These are phyloP conservation scores for Andrena dorsata DNA, from an alignment of 2,888 invertebrate species.

Conservation along the genomic window DNA sequence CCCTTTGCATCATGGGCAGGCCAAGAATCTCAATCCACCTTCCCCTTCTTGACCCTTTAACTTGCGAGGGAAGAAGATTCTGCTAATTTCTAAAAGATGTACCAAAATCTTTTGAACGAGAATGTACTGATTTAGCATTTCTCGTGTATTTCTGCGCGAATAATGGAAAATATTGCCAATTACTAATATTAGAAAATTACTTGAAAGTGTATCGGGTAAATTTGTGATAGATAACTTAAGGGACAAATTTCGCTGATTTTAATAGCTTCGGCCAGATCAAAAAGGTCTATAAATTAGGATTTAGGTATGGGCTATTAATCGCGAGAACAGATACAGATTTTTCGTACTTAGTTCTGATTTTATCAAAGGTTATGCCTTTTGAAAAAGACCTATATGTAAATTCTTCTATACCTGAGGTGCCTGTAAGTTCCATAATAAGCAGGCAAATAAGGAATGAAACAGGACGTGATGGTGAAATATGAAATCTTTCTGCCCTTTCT, in stretches of 20 bases:
- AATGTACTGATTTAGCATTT: too few relatives aligned
- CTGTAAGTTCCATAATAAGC: slow-evolving; percentile 11
- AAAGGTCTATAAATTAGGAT: slow-evolving; percentile 26
- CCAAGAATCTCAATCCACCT: too few relatives aligned
- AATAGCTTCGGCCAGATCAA: slow-evolving; percentile 35
- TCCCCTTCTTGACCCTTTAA: too few relatives aligned
- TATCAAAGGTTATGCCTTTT: not conserved
- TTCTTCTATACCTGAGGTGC: slow-evolving; percentile 52
- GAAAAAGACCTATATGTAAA: slow-evolving; percentile 40
- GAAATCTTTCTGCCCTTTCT: not conserved
- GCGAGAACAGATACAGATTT: slow-evolving; percentile 6
- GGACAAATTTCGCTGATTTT: not conserved
- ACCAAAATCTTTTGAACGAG: too few relatives aligned
- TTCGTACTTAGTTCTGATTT: slow-evolving; percentile 16
- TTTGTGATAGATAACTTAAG: too few relatives aligned
- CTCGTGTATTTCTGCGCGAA: too few relatives aligned
- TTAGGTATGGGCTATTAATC: slow-evolving; percentile 35
- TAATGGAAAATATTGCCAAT: too few relatives aligned
- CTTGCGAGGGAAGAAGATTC: too few relatives aligned
- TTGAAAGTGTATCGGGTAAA: not conserved
- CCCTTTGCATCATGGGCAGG: too few relatives aligned
- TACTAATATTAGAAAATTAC: too few relatives aligned
- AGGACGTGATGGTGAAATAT: slow-evolving; percentile 1
- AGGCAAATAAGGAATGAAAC: slow-evolving; percentile 20
- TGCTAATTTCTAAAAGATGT: too few relatives aligned